A percentile compares a stretch with the other conserved stretches of the same genome.
Conservation (phyloP, 2,888 invertebrate genomes). For the Timandra comae region DNA sequence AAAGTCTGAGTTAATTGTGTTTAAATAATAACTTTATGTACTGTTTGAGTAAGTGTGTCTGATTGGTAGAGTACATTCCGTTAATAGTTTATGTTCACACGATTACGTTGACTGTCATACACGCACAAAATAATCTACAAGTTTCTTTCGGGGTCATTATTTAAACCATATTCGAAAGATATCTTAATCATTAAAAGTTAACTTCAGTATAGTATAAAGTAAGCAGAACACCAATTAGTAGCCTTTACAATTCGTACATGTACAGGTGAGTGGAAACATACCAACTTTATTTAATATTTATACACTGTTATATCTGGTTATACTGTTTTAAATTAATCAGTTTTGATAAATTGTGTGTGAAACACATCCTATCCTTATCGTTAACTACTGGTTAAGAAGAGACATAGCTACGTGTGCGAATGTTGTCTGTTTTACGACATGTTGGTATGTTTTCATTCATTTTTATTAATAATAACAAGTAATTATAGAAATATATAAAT, state of each 20-base stretch:
- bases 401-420: no score
- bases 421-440: no score
- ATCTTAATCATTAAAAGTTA: constrained; percentile 35
- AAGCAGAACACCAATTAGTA: constrained; percentile 69
- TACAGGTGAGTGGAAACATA: constrained; percentile 18
- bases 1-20: no score
- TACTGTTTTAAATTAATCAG: no score
- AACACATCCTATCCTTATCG: constrained; percentile 3
- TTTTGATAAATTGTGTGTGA: no score
- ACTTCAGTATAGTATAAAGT: constrained; percentile 50
- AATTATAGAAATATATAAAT: constrained; percentile 17
- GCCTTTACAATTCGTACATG: constrained; percentile 42
- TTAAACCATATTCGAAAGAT: constrained; percentile 32
- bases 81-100: background rate
- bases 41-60: no score
- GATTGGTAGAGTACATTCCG: no score
- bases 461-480: constrained; percentile 8
- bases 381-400: no score
- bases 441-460: constrained; percentile 8
- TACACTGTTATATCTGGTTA: no score
- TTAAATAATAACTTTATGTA: no score
- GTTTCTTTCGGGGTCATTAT: constrained; percentile 58
- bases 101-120: constrained; percentile 45
- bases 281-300: constrained; percentile 1
- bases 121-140: constrained; percentile 54